Percentiles rank a stretch among this genome's conserved stretches.
phyloP scores from a whole-genome alignment of 2,113 vertebrate genomes.

The Hippocampus barbouri region DNA sequence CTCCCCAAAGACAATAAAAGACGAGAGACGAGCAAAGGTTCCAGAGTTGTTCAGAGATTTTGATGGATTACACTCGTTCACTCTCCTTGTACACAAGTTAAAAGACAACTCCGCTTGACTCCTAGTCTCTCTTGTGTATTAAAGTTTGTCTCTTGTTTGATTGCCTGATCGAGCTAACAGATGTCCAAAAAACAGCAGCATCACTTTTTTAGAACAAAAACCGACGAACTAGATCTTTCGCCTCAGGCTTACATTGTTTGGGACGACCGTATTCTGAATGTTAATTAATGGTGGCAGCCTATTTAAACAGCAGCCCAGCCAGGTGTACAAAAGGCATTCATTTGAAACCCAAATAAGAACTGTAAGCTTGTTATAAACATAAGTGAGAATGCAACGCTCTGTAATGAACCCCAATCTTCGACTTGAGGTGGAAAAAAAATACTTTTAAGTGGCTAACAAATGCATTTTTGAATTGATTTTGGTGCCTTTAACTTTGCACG shows the following conservation, averaged over 20 bases:
- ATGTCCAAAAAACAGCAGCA: too few relatives aligned
- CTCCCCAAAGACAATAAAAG: too few relatives aligned
- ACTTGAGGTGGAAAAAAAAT: conserved; percentile 2
- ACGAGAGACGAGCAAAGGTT: too few relatives aligned
- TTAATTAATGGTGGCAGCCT: conserved; percentile 27
- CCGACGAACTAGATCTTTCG: neutral
- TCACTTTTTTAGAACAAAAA: neutral
- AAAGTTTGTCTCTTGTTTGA: too few relatives aligned
- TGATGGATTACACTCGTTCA: too few relatives aligned
- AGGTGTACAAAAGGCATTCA: neutral
- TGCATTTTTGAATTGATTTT: conserved; percentile 5
- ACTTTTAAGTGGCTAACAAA: neutral
- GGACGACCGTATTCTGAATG: conserved; percentile 30
- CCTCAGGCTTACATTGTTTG: conserved; percentile 14
- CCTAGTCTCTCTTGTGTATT: too few relatives aligned
- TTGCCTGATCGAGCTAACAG: too few relatives aligned
- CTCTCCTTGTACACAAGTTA: too few relatives aligned
- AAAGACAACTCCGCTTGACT: too few relatives aligned
- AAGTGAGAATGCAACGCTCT: neutral
- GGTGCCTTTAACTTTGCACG: neutral
- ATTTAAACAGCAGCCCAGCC: conserved; percentile 7
- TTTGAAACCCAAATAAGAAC: conserved; percentile 1
- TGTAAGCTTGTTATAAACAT: conserved; percentile 2
- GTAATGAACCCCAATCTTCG: conserved; percentile 3
- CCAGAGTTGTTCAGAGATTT: too few relatives aligned